phyloP scores from a whole-genome alignment of 2,113 vertebrate genomes.

The Ciconia boyciana region DNA sequence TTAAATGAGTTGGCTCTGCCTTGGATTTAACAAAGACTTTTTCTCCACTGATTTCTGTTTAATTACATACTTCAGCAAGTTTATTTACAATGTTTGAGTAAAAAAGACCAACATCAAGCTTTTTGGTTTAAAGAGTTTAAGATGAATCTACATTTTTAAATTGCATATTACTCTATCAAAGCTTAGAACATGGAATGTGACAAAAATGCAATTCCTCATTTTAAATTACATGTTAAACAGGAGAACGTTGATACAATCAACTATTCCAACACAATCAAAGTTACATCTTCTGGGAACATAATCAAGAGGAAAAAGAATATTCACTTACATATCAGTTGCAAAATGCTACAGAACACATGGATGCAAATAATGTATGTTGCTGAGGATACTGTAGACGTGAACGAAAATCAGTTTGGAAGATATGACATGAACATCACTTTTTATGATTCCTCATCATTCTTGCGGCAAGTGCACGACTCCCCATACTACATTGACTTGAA shows the following conservation, averaged over 20 bases:
- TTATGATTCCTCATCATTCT: slow-evolving; percentile 61
- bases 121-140: neutral
- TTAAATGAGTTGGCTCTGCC: neutral
- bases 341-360: slow-evolving; percentile 69
- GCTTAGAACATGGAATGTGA: accelerated
- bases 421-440: slow-evolving; percentile 67
- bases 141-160: neutral
- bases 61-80: neutral
- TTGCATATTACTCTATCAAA: neutral
- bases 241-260: slow-evolving; percentile 67
- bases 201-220: neutral
- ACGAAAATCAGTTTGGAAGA: slow-evolving; percentile 56
- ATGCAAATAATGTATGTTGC: slow-evolving; percentile 61
- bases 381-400: neutral
- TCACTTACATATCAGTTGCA: slow-evolving; percentile 63
- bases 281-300: neutral
- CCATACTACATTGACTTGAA: slow-evolving; percentile 69
- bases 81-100: neutral
- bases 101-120: neutral
- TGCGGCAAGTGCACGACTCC: neutral
- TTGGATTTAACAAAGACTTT: neutral
- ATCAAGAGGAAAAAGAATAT: slow-evolving; percentile 66
- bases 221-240: slow-evolving; percentile 5
- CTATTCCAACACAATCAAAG: slow-evolving; percentile 69
- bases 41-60: neutral